Evolutionary conservation across 2,113 vertebrate genomes (phyloP).

Genomic region (Nicator chloris): DNA sequence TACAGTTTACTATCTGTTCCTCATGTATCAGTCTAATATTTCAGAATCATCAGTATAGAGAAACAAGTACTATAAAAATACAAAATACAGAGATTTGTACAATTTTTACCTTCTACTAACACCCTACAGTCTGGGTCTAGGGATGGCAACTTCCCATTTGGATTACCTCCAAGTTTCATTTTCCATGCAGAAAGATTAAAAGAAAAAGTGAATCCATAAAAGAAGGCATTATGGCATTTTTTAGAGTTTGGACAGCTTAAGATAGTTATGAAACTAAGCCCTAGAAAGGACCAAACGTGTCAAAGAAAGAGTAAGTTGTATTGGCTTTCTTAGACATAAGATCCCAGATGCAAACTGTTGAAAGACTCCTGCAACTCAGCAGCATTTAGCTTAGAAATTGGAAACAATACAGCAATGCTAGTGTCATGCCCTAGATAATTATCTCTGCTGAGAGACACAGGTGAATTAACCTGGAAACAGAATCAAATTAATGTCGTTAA

Average conservation of each 20-base stretch:
- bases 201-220: background rate
- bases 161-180: background rate
- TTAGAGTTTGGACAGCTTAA: background rate
- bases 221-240: background rate
- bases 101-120: background rate
- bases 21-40: background rate
- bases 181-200: background rate
- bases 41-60: background rate
- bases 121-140: background rate
- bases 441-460: background rate
- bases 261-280: background rate
- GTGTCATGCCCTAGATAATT: background rate
- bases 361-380: background rate
- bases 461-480: constrained; percentile 4
- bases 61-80: background rate
- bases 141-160: background rate
- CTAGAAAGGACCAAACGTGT: background rate
- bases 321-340: background rate
- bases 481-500: background rate
- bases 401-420: background rate
- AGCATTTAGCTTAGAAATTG: background rate
- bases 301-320: background rate
- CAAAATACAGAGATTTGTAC: background rate
- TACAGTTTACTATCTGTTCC: background rate
- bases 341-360: background rate